Evolutionary conservation across 2,888 invertebrate species (phyloP).

Genomic region (Plebejus melissa): DNA sequence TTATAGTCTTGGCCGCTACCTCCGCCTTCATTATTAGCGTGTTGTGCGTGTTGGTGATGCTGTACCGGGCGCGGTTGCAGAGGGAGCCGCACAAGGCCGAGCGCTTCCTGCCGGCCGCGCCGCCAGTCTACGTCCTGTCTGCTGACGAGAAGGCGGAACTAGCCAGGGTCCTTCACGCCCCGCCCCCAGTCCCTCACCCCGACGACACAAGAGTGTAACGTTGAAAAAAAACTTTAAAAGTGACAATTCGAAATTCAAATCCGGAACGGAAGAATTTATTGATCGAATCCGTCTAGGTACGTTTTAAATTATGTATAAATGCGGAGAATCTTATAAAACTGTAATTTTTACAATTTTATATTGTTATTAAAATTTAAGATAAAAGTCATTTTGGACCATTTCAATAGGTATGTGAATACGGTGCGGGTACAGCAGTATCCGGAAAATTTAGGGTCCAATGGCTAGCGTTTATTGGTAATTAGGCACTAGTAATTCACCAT

Average conservation of each 20-base stretch:
- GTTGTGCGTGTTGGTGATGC: slow-evolving; percentile 85
- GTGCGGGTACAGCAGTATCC: not conserved
- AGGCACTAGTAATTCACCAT: not conserved
- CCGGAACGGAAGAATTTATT: not conserved
- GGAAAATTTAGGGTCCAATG: slow-evolving; percentile 5
- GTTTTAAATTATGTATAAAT: not conserved
- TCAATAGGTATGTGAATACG: not conserved
- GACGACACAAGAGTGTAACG: slow-evolving; percentile 46
- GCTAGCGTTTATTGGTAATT: slow-evolving; percentile 21
- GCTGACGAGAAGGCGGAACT: slow-evolving; percentile 81
- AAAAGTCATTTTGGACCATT: slow-evolving; percentile 15
- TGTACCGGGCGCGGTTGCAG: slow-evolving; percentile 81
- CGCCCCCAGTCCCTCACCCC: slow-evolving; percentile 52
- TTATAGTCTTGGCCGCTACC: slow-evolving; percentile 87
- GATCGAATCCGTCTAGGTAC: slow-evolving; percentile 12
- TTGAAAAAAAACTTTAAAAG: slow-evolving; percentile 16
- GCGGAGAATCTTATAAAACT: not conserved
- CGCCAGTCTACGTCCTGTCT: slow-evolving; percentile 84
- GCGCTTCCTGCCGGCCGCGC: slow-evolving; percentile 80
- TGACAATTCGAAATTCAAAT: slow-evolving; percentile 21
- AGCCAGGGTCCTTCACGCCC: slow-evolving; percentile 62
- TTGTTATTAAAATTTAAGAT: not conserved
- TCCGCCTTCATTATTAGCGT: slow-evolving; percentile 90
- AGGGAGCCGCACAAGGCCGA: slow-evolving; percentile 75
- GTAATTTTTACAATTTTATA: slow-evolving; percentile 23